Percentiles rank a stretch among this genome's conserved stretches.
phyloP scores from a whole-genome alignment of 2,888 invertebrate genomes.

The Scaptomyza polygonia region DNA sequence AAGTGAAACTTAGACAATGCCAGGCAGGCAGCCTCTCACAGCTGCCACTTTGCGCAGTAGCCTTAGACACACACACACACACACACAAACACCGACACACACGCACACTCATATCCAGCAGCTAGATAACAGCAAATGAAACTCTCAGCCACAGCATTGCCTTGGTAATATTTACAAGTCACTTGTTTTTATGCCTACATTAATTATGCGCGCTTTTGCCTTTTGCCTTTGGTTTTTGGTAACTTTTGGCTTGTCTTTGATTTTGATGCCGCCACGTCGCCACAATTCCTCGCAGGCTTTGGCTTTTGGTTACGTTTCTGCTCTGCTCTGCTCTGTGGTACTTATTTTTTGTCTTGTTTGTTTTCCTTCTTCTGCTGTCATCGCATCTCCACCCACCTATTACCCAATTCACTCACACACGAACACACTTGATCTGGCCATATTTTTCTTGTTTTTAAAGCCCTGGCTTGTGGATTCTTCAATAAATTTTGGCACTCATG shows the following conservation, averaged over 20 bases:
- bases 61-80: slow-evolving; percentile 31
- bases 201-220: slow-evolving; percentile 76
- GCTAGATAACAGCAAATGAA: background rate
- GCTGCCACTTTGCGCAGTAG: slow-evolving; percentile 67
- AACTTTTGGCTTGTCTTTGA: slow-evolving; percentile 69
- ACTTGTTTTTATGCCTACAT: slow-evolving; percentile 81
- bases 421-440: slow-evolving; percentile 37
- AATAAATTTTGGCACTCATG: slow-evolving; percentile 47
- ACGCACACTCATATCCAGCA: slow-evolving; percentile 17
- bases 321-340: slow-evolving; percentile 8
- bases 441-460: slow-evolving; percentile 50
- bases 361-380: slow-evolving; percentile 31
- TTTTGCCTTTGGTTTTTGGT: slow-evolving; percentile 63
- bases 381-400: slow-evolving; percentile 25
- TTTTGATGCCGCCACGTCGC: slow-evolving; percentile 64
- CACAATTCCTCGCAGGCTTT: slow-evolving; percentile 64
- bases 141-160: slow-evolving; percentile 61
- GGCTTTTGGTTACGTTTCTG: slow-evolving; percentile 53
- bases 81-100: too few species aligned
- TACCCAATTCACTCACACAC: slow-evolving; percentile 15
- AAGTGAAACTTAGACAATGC: slow-evolving; percentile 68
- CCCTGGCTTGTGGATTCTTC: slow-evolving; percentile 35
- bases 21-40: slow-evolving; percentile 18
- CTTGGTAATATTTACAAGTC: slow-evolving; percentile 80
- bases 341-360: slow-evolving; percentile 3